These are phyloP conservation scores for Bombus breviceps DNA, from an alignment of 1,140 invertebrate genomes.

Conservation along the genomic window DNA sequence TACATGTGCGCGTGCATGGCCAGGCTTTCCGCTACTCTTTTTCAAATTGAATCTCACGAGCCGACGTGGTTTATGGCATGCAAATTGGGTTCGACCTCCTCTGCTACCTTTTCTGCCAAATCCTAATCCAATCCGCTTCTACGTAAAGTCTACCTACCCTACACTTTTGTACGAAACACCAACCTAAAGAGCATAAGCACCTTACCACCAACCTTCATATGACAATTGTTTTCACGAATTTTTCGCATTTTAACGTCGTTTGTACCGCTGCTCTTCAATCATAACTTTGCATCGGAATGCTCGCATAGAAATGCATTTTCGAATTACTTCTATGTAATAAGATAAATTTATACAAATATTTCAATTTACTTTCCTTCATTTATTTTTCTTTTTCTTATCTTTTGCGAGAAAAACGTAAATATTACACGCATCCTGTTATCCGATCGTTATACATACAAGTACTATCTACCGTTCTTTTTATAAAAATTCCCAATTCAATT, in stretches of 20 bases:
- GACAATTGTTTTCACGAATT: constrained; percentile 8
- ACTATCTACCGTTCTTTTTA: no score
- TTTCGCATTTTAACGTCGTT: not conserved
- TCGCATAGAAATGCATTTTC: not conserved
- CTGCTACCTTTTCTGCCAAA: constrained; percentile 61
- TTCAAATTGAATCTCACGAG: constrained; percentile 61
- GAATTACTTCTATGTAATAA: not conserved
- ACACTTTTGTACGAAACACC: constrained; percentile 54
- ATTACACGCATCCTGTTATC: no score
- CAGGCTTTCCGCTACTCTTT: constrained; percentile 33
- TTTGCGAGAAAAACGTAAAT: no score
- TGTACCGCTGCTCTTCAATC: not conserved
- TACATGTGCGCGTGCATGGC: not conserved
- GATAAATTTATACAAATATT: no score
- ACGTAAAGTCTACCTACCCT: constrained; percentile 52
- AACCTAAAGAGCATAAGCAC: constrained; percentile 16
- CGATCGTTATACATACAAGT: no score
- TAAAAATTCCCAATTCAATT: no score
- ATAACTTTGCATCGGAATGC: not conserved
- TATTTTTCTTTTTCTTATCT: no score
- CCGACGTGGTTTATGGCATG: constrained; percentile 67
- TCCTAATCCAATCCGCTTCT: constrained; percentile 69
- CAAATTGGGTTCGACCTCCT: constrained; percentile 68
- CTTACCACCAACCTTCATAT: not conserved
- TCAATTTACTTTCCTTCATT: no score